Conservation (phyloP, 1,140 invertebrate species). For the Lethrus apterus region DNA sequence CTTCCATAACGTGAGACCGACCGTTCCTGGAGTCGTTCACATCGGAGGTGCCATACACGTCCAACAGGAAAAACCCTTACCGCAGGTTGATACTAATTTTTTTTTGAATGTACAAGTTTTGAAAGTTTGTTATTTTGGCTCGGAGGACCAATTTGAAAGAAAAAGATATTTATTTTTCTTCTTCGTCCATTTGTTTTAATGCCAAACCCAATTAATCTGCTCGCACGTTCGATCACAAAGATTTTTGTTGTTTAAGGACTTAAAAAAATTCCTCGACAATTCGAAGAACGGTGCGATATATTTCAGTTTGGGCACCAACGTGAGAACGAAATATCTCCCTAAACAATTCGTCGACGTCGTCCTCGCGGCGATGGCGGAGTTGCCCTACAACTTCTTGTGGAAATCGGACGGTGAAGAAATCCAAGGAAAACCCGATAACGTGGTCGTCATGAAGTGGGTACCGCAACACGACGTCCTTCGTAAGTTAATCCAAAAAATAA, state of each 20-base stretch:
- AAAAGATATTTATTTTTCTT: too few relatives aligned
- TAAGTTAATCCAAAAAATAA: too few relatives aligned
- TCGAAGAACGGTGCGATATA: conserved; percentile 47
- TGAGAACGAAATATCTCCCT: conserved; percentile 47
- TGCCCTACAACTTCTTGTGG: conserved; percentile 36
- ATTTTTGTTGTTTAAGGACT: conserved; percentile 31
- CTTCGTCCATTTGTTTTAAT: too few relatives aligned
- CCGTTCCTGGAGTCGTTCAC: conserved; percentile 42
- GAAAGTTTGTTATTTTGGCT: too few relatives aligned
- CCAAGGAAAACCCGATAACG: conserved; percentile 38
- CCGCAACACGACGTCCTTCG: conserved; percentile 37
- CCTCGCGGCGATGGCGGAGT: conserved; percentile 42
- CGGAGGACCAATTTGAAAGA: too few relatives aligned
- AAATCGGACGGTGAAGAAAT: conserved; percentile 32
- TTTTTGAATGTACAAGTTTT: too few relatives aligned
- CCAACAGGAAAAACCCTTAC: conserved; percentile 32
- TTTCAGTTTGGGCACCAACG: conserved; percentile 49
- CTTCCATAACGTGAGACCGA: conserved; percentile 40
- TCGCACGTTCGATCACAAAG: too few relatives aligned
- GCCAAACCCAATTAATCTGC: too few relatives aligned
- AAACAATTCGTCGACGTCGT: conserved; percentile 41
- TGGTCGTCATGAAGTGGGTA: conserved; percentile 44
- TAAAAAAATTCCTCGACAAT: conserved; percentile 40
- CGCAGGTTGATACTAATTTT: too few relatives aligned
- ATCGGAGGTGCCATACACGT: conserved; percentile 45